Evolutionary conservation across 2,888 invertebrate species (phyloP), one percentile per base, ranked within the genome.

Genomic region (Dasysyrphus tricinctus): DNA sequence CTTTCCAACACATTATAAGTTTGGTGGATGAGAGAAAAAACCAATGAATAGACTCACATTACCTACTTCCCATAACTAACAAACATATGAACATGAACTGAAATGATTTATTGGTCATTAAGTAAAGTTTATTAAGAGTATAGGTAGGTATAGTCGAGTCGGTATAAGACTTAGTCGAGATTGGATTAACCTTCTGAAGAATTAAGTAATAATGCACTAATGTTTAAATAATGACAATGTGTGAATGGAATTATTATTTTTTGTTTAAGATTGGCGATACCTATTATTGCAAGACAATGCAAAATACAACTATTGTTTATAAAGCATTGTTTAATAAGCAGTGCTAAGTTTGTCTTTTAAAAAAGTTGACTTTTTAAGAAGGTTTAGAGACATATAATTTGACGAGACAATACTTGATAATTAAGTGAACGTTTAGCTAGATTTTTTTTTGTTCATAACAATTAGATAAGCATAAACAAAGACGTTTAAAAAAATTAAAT

Each of bases 201-300:
- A 67, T 78, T 73, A 37, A 14, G 63, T 67, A 72, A 69, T 39
- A 69, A 37, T 56, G 37, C 57, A 57, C 72, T 77, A 82, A 78
- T 73, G 78, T 59, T 37, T 37, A 73, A 65, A 51, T 82, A 73
- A 78, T 73, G 78, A 73, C n/a, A 16, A 54, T 57, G 56, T 59
- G 51, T 19, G 39, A 54, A 12, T 75, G 69, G n/a, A 70, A 70
- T n/a, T 42, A 65, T 59, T 19, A 24, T 19, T 39, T 49, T 34
- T 37, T 49, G 0, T n/a, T 9, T 7, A 6, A 63, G 54, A 61
- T 51, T 34, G n/a, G 34, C 16, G 5, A 54, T 19, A 24, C 24
- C 24, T 24, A 24, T 24, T 24, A 47, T 42, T 51, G n/a, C 0
- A 51, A 78, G 51, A 78, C 73, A 78, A 78, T 79, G 69, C 12